Percentiles rank a stretch among this genome's conserved stretches.
These are phyloP conservation scores for Ginglymostoma cirratum DNA, from an alignment of 2,113 vertebrate species.

Conservation along the genomic window DNA sequence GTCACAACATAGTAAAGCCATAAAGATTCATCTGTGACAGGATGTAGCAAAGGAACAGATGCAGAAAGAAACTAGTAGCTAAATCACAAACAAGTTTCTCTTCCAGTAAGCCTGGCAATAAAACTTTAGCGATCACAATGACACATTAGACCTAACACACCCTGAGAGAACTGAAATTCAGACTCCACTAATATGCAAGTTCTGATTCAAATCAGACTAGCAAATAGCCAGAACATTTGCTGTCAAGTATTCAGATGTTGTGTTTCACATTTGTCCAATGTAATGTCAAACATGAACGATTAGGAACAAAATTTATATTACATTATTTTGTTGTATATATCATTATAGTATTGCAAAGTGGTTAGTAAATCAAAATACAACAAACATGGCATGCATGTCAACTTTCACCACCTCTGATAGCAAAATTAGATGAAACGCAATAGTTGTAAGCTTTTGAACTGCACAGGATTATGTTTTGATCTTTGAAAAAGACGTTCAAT, in stretches of 20 bases:
- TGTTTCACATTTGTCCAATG: neutral
- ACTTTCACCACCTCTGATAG: neutral
- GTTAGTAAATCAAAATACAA: neutral
- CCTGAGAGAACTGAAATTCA: neutral
- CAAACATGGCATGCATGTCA: neutral
- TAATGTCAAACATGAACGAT: neutral
- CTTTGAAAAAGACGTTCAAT: neutral
- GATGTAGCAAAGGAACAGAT: neutral
- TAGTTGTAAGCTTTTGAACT: neutral
- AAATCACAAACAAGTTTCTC: neutral
- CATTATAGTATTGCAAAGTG: neutral
- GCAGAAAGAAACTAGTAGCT: neutral
- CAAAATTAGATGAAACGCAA: neutral
- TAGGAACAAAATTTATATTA: neutral
- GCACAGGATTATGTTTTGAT: neutral
- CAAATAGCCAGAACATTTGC: neutral
- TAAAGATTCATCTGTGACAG: neutral
- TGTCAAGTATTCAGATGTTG: neutral
- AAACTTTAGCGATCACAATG: neutral
- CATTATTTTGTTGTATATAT: neutral
- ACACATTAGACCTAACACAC: neutral
- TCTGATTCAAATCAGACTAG: neutral
- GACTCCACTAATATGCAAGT: neutral
- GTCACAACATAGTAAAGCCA: neutral
- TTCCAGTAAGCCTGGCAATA: neutral